Percentiles rank a stretch among this genome's conserved stretches.
phyloP scores from a whole-genome alignment of 2,797 vertebrate species.

The Dryobates pubescens region DNA sequence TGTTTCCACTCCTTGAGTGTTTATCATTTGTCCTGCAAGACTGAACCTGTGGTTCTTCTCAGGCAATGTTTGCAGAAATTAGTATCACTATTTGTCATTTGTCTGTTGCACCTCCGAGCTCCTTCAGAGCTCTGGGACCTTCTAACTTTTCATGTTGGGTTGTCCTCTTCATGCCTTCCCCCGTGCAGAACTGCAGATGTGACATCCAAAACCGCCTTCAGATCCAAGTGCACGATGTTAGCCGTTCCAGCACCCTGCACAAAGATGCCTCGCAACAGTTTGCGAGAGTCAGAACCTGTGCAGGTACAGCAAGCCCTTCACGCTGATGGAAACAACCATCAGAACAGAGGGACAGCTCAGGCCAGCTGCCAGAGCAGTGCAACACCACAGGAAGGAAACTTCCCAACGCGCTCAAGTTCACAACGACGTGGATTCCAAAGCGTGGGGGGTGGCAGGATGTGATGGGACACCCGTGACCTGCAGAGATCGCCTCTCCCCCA shows the following conservation, averaged over 20 bases:
- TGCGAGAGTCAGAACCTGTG: neutral
- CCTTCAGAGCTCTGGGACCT: neutral
- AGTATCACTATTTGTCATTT: neutral
- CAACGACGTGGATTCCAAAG: neutral
- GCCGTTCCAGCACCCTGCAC: neutral
- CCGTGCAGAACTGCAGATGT: accelerated
- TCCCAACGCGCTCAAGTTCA: neutral
- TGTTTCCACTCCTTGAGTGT: neutral
- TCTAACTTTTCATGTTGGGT: neutral
- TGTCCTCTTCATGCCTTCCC: neutral
- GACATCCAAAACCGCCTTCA: neutral
- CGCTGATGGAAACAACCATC: neutral
- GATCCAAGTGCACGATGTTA: neutral
- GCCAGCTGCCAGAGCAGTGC: accelerated
- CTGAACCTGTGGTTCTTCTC: neutral
- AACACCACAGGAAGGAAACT: neutral
- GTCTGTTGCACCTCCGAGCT: neutral
- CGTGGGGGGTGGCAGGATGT: accelerated
- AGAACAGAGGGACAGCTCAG: accelerated
- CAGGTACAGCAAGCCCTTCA: neutral
- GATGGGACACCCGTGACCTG: accelerated
- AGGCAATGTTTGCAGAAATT: accelerated
- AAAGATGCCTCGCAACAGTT: neutral
- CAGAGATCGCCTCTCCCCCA: neutral
- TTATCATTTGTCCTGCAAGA: neutral